A percentile compares a stretch with the other conserved stretches of the same genome.
These are phyloP conservation scores for Morpho achilles DNA, from an alignment of 2,888 invertebrate genomes.

Conservation along the genomic window DNA sequence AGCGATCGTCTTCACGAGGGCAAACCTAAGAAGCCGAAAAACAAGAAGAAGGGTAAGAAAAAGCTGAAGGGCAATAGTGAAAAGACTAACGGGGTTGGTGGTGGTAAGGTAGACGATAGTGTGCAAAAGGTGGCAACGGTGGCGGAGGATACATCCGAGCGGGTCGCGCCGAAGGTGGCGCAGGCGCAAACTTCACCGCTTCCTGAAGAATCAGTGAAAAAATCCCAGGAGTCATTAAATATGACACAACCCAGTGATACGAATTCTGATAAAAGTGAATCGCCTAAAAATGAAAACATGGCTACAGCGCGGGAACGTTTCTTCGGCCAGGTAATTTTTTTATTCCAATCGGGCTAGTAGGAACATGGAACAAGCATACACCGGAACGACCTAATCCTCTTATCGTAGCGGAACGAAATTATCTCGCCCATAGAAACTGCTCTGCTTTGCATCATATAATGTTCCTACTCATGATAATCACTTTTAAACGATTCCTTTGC, in stretches of 20 bases:
- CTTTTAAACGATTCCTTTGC: conserved; percentile 44
- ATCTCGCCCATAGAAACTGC: conserved; percentile 41
- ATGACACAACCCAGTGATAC: conserved; percentile 30
- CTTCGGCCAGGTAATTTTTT: conserved; percentile 60
- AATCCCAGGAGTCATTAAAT: conserved; percentile 30
- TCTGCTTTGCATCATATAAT: conserved; percentile 62
- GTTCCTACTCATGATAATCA: conserved; percentile 44
- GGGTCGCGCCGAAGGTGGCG: conserved; percentile 51
- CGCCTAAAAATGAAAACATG: conserved; percentile 56
- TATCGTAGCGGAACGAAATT: conserved; percentile 65
- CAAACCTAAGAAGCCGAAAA: conserved; percentile 59
- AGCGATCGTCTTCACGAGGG: conserved; percentile 66
- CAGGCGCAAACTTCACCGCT: conserved; percentile 42
- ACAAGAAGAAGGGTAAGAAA: conserved; percentile 46
- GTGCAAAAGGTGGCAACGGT: conserved; percentile 54
- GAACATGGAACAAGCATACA: conserved; percentile 39
- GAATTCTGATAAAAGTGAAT: conserved; percentile 42
- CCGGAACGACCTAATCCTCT: conserved; percentile 61
- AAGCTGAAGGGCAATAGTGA: conserved; percentile 40
- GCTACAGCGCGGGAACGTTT: conserved; percentile 69
- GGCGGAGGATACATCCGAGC: conserved; percentile 61
- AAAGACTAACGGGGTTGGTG: conserved; percentile 60
- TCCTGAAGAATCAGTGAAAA: conserved; percentile 33
- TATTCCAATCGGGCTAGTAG: conserved; percentile 32
- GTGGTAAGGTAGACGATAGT: conserved; percentile 54